Base-by-base conservation (phyloP, 2,113 vertebrate species). In the Equus quagga region DNA sequence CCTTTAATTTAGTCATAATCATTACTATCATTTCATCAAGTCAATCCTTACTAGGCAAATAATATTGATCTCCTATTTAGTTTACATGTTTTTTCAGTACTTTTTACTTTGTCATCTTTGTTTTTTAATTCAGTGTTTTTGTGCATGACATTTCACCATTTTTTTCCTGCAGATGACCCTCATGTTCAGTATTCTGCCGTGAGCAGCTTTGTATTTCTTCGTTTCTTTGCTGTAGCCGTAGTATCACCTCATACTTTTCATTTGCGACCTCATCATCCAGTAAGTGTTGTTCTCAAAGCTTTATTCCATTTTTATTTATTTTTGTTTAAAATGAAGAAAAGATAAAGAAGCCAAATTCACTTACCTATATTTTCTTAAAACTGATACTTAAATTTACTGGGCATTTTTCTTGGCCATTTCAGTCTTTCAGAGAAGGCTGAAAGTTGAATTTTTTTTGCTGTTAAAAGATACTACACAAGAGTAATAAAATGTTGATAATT, bases 191-290 rank as follows among this genome's bases (percentile, higher is more conserved):
- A 99, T 98, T 99, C 99, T 33, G 99, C 99, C 73, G 99, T 99
- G 97, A 99, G 99, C 99, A 99, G 99, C 99, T 99, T 99, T 98
- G 99, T 99, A 98, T 99, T 99, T 98, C 99, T 99, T 98, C 99
- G 99, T 96, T 99, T 99, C 99, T 99, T 99, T 98, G 99, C 99
- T 75, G 99, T 99, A 95, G 99, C 99, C 75, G 99, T 99, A 98
- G 99, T 99, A 88, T 99, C 99, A 96, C 99, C 99, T 97, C 99
- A 99, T 98, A 99, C 99, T 98, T 99, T 99, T 99, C 99, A 99
- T 98, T 99, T 99, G 94, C 99, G 99, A 97, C 99, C 99, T 96
- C 99, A 99, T 98, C 99, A 99, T 98, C 99, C 99, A 98, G 99
- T 99, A 99, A 99, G 99, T 99, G 98, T 97, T 4, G 95, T 98